Evolutionary conservation across 2,113 vertebrate species (phyloP), one percentile per base, ranked within the genome.

Genomic region (Ahaetulla prasina): DNA sequence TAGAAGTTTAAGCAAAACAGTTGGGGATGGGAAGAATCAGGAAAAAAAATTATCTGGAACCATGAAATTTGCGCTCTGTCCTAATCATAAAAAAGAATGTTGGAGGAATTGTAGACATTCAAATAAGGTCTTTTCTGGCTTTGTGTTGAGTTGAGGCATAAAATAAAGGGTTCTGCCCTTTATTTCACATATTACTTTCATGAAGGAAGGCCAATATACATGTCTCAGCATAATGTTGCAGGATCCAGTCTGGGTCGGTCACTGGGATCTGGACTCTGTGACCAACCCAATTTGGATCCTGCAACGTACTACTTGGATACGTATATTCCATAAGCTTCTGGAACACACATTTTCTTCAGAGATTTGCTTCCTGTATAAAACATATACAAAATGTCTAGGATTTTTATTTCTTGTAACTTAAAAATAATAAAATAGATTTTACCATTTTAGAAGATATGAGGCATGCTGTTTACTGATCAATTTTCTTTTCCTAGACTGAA

Each of bases 361-460:
- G 87, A 27, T 27, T 57, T 92, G 54, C 74, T 91, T 93, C 93
- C 88, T 50, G 91, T 9, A 3, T 11, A 18, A 89, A 85, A 60
- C 2, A 22, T 20, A 93, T 63, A 53, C 0, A 10, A 4, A 50
- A 57, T n/a, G 92, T 91, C 89, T 14, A n/a, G 95, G 45, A 53
- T 43, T 45, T 80, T 80, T 3, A 88, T 43, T 14, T 90, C 16
- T 45, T 80, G 57, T 6, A 0, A 92, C 90, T 91, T 8, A 92
- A 43, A 23, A 25, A 89, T 16, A 27, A 49, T 85, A 14, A 0
- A 3, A 93, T 49, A 6, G 52, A 47, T 7, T 63, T 22, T 80
- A 94, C 50, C 11, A 50, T 22, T 0, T 91, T 84, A 3, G 87
- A 92, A 84, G 74, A 89, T 89, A n/a, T 89, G 50, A 35, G 87